Base-by-base conservation (phyloP, 2,797 vertebrate species). In the Sebastiscus albofasciatus region DNA sequence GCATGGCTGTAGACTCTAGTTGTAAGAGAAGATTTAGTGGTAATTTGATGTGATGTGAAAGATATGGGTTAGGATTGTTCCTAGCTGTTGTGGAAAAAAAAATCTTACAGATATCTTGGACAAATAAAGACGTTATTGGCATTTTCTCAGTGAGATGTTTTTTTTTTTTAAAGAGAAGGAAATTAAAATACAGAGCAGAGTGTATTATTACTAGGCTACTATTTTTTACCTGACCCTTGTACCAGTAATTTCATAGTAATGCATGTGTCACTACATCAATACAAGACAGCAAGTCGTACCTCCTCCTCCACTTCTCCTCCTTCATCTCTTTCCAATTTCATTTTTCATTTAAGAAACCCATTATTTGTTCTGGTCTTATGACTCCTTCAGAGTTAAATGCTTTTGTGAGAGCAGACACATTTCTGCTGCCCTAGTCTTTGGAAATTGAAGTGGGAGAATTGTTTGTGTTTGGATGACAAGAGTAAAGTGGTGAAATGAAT, bases 321-420 rank as follows among this genome's bases (percentile, higher is more conserved):
- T 67, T 61, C 42, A 36, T 67, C 65, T 69, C 66, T 46, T 56
- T 52, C 13, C 34, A 71, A 36, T 77, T 75, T 67, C 16, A 65
- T 59, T 75, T 79, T 67, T 80, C 14, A 71, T 75, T 67, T 31
- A 52, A 64, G 22, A 66, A 81, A 56, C 31, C 18, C 31, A 33
- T 67, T 54, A 54, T 73, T 80, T 33, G 62, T 66, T 71, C 31
- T 16, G 7, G 39, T 27, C 36, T 34, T 14, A 20, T 1, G 6
- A 5, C 11, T 31, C 42, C 20, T 69, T 49, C 54, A 65, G 55
- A 39, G 27, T 77, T 27, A 70, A 79, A 70, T 73, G 55, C 60
- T n/a, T 42, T 72, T 69, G 31, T 71, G 52, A 64, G 46, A 55
- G 8, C 24, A 42, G 49, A 67, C 24, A 11, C 4, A 42, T 59